These are phyloP conservation scores for Picathartes gymnocephalus DNA, from an alignment of 2,113 vertebrate species.

Conservation along the genomic window DNA sequence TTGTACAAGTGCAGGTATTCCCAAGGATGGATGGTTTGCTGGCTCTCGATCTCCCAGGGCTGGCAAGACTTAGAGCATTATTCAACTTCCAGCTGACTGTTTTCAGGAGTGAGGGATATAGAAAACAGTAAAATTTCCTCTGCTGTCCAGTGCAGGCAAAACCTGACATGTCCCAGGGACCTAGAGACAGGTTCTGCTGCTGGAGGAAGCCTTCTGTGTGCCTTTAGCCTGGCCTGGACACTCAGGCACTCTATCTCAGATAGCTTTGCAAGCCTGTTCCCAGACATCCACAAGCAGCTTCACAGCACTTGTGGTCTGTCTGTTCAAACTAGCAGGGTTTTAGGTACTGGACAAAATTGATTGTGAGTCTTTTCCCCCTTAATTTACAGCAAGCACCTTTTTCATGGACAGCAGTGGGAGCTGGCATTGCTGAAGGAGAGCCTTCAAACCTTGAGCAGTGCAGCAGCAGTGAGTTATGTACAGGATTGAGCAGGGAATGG, in stretches of 20 bases:
- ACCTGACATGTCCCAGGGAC: not conserved
- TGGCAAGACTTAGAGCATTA: not conserved
- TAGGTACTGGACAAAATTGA: not conserved
- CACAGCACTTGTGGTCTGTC: not conserved
- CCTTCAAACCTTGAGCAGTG: not conserved
- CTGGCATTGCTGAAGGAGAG: not conserved
- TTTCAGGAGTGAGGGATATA: not conserved
- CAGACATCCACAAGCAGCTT: not conserved
- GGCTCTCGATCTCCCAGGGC: not conserved
- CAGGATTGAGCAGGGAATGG: not conserved
- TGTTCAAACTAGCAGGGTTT: not conserved
- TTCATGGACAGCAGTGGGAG: not conserved
- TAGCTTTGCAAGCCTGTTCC: not conserved
- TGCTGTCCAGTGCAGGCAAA: not conserved
- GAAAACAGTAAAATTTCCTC: not conserved
- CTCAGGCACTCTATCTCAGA: rapidly evolving
- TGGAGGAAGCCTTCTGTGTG: not conserved
- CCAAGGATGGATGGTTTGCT: not conserved
- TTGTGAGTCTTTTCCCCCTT: not conserved
- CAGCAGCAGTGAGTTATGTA: not conserved
- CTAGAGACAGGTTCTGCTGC: not conserved
- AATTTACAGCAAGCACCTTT: not conserved
- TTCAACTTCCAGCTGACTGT: not conserved
- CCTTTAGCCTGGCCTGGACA: not conserved
- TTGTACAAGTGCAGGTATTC: not conserved